Conservation (phyloP, 2,797 vertebrate species). For the Gymnoscopelus braueri region DNA sequence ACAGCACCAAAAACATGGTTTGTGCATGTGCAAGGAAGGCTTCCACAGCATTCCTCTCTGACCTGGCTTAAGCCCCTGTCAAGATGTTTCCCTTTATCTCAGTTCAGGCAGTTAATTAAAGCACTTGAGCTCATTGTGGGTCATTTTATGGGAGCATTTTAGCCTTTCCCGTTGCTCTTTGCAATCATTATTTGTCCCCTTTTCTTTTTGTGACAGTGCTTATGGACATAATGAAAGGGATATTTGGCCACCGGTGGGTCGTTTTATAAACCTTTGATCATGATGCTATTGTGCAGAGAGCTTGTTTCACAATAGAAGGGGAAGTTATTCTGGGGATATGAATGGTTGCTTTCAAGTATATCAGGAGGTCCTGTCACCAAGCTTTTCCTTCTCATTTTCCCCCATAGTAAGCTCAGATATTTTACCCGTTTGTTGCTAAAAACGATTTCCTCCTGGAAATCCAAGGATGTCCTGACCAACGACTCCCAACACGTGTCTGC, state of each 20-base stretch:
- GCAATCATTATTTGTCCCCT: neutral
- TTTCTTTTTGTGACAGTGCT: neutral
- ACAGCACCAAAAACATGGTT: neutral
- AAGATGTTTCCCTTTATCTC: neutral
- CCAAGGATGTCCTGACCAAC: constrained; percentile 14
- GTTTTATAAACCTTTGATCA: constrained; percentile 34
- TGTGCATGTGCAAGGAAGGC: constrained; percentile 1
- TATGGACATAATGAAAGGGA: neutral
- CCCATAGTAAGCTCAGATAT: neutral
- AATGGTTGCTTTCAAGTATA: constrained; percentile 42
- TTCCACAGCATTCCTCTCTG: neutral
- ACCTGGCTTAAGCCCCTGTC: neutral
- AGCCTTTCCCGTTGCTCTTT: neutral
- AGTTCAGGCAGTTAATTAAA: neutral
- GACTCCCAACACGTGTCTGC: constrained; percentile 33
- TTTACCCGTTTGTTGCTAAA: constrained; percentile 7
- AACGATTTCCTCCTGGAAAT: constrained; percentile 37
- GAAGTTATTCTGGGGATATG: constrained; percentile 32
- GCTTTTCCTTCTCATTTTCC: neutral
- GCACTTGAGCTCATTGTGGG: neutral
- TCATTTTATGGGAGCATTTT: neutral
- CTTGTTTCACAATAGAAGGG: constrained; percentile 52
- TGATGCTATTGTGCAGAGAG: constrained; percentile 46
- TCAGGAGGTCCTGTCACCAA: constrained; percentile 26
- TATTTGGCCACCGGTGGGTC: neutral